phyloP scores from a whole-genome alignment of 1,140 invertebrate genomes.

The Meloidogyne floridensis region DNA sequence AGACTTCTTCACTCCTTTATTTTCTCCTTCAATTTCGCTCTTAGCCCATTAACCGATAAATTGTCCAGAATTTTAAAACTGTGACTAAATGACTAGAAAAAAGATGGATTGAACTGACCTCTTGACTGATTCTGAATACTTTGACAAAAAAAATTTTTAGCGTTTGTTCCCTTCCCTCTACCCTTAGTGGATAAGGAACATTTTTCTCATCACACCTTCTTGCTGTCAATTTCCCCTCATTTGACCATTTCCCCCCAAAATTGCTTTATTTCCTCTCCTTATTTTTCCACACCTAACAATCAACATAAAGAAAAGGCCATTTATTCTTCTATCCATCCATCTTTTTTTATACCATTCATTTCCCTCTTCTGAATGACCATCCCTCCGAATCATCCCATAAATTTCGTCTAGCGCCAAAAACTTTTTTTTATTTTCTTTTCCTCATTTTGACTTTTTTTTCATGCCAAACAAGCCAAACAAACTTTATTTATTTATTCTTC shows the following conservation, averaged over 20 bases:
- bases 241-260: neutral
- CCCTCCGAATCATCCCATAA: neutral
- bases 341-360: neutral
- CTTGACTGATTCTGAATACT: neutral
- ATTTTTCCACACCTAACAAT: neutral
- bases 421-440: neutral
- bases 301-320: neutral
- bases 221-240: neutral
- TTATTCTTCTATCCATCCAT: neutral
- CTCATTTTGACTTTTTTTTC: neutral
- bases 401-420: slow-evolving; percentile 3
- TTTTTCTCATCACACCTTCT: neutral
- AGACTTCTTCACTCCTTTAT: slow-evolving; percentile 18
- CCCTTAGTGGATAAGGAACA: neutral
- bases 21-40: neutral
- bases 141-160: no score
- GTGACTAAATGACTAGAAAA: neutral
- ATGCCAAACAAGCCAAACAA: slow-evolving; percentile 7
- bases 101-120: neutral
- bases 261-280: neutral
- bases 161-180: neutral
- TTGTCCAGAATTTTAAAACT: slow-evolving; percentile 24
- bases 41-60: neutral
- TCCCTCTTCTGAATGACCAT: neutral
- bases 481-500: neutral